Evolutionary conservation across 2,888 invertebrate genomes (phyloP).

Genomic region (Chaetoderma sp.): DNA sequence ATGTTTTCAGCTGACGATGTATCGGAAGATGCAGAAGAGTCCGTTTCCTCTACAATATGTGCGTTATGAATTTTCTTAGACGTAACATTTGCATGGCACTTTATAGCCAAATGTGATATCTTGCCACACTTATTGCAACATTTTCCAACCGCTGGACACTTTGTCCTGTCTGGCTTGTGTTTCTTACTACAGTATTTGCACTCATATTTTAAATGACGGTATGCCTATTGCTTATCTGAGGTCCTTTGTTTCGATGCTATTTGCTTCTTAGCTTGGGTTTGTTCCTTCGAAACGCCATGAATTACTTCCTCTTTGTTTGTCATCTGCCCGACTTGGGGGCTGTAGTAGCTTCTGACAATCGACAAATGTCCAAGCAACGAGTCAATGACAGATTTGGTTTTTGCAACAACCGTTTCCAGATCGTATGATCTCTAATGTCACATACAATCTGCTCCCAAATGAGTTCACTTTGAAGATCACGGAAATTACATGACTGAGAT

Average conservation of each 20-base stretch:
- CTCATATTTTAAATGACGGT: not conserved
- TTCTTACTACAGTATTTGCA: not conserved
- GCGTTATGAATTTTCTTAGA: too few species aligned
- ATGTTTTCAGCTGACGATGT: too few species aligned
- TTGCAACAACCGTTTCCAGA: conserved; percentile 1
- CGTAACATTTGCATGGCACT: too few species aligned
- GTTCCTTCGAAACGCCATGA: too few species aligned
- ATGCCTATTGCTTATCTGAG: not conserved
- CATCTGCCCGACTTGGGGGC: too few species aligned
- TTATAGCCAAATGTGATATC: not conserved
- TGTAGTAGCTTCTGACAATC: not conserved
- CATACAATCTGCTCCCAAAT: conserved; percentile 8
- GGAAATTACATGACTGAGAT: conserved; percentile 10
- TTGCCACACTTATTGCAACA: not conserved
- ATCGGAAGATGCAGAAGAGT: too few species aligned
- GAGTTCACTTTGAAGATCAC: conserved; percentile 1
- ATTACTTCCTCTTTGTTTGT: too few species aligned
- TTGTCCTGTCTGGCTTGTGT: not conserved
- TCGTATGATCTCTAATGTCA: not conserved
- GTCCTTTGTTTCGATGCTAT: not conserved
- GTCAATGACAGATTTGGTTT: not conserved
- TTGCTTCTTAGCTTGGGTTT: not conserved
- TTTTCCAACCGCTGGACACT: not conserved
- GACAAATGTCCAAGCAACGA: not conserved
- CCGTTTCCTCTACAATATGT: too few species aligned